Evolutionary conservation across 2,797 vertebrate species (phyloP).

Genomic region (Sciurus carolinensis): DNA sequence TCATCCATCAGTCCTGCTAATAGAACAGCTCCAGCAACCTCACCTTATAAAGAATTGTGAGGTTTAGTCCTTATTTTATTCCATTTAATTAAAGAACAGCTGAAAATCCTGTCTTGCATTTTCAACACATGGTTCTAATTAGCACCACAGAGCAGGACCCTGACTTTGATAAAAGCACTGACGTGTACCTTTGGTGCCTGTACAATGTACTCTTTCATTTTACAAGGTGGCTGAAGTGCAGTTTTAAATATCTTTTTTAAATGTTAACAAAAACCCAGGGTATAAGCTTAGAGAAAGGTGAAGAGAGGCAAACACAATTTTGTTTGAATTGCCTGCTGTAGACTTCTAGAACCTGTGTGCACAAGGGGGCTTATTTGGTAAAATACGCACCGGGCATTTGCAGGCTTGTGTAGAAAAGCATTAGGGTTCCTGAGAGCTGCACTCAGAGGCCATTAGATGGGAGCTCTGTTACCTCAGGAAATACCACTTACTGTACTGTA

Average conservation of each 20-base stretch:
- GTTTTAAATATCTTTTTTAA: slow-evolving; percentile 80
- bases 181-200: slow-evolving; percentile 64
- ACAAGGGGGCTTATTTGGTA: slow-evolving; percentile 44
- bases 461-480: slow-evolving; percentile 68
- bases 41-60: slow-evolving; percentile 59
- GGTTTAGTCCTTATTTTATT: slow-evolving; percentile 71
- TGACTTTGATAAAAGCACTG: slow-evolving; percentile 82
- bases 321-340: slow-evolving; percentile 61
- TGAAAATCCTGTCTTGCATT: slow-evolving; percentile 78
- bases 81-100: slow-evolving; percentile 82
- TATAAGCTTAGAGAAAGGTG: slow-evolving; percentile 73
- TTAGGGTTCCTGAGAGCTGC: not conserved
- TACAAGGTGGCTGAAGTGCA: slow-evolving; percentile 71
- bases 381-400: slow-evolving; percentile 60
- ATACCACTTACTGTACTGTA: slow-evolving; percentile 55
- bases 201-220: slow-evolving; percentile 83
- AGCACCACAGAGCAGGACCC: slow-evolving; percentile 44
- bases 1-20: slow-evolving; percentile 21
- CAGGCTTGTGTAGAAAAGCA: slow-evolving; percentile 41
- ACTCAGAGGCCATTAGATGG: not conserved
- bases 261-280: slow-evolving; percentile 78
- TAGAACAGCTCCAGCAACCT: slow-evolving; percentile 15
- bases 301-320: slow-evolving; percentile 33
- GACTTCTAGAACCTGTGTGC: slow-evolving; percentile 44
- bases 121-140: slow-evolving; percentile 81